Conservation (phyloP, 2,113 vertebrate species). For the Lutjanus erythropterus region DNA sequence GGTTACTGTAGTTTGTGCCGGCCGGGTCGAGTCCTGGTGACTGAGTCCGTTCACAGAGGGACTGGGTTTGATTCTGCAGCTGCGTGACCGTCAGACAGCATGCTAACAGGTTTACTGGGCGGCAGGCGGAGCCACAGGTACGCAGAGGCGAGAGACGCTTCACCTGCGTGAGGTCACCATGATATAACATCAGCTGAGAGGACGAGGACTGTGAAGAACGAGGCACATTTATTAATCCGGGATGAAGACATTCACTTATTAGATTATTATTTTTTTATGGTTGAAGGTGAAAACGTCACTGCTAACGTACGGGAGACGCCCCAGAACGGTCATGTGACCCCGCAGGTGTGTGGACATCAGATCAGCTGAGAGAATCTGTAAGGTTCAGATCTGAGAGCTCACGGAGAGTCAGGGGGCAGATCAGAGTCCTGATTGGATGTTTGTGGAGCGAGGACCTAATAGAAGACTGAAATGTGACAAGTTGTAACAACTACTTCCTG, state of each 20-base stretch:
- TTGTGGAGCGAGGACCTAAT: no score
- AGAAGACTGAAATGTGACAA: no score
- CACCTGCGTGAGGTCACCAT: conserved; percentile 1
- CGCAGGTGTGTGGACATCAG: neutral
- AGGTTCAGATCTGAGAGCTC: conserved; percentile 12
- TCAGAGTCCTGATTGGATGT: neutral
- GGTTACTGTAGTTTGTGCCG: conserved; percentile 71
- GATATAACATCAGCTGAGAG: neutral
- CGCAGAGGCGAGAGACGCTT: conserved; percentile 44
- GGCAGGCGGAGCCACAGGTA: conserved; percentile 29
- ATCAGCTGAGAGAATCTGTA: neutral
- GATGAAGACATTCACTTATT: conserved; percentile 34
- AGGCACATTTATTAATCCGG: conserved; percentile 49
- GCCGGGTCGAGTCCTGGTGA: conserved; percentile 60
- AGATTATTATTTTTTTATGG: neutral
- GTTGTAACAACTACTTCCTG: no score
- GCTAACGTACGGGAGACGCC: conserved; percentile 20
- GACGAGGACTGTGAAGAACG: neutral
- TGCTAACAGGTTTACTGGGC: conserved; percentile 25
- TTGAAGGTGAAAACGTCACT: neutral
- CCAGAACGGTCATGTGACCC: neutral
- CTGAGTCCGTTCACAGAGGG: conserved; percentile 50
- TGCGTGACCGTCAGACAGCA: conserved; percentile 42
- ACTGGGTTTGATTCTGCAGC: conserved; percentile 40
- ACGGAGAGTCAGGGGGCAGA: neutral